A percentile compares a stretch with the other conserved stretches of the same genome.
Conservation (phyloP, 2,797 vertebrate genomes). For the Sebastes iracundus region DNA sequence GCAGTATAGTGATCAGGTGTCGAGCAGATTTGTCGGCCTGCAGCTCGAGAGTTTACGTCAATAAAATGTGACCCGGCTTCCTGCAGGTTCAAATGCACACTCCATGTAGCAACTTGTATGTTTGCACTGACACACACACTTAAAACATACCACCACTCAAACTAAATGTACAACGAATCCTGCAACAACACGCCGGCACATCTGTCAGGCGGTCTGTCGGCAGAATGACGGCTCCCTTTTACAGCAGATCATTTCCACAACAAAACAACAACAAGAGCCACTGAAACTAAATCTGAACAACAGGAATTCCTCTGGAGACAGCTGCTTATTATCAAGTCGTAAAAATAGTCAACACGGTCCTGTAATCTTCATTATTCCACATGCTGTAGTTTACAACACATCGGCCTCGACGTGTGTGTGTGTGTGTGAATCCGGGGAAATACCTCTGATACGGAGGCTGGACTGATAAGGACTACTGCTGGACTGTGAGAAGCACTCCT, state of each 20-base stretch:
- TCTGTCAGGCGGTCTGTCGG: slow-evolving; percentile 12
- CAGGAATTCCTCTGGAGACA: slow-evolving; percentile 49
- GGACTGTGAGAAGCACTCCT: neutral
- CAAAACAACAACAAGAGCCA: slow-evolving; percentile 21
- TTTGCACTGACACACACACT: slow-evolving; percentile 2
- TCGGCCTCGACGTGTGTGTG: neutral
- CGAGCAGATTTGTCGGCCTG: neutral
- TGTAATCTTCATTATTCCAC: slow-evolving; percentile 29
- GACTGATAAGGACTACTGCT: neutral
- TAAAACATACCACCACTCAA: slow-evolving; percentile 13
- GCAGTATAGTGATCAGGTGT: neutral
- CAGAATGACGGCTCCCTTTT: neutral
- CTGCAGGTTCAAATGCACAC: neutral
- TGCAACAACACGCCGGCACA: slow-evolving; percentile 24
- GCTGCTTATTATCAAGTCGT: slow-evolving; percentile 64
- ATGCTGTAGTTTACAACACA: neutral
- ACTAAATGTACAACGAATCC: neutral
- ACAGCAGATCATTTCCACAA: slow-evolving; percentile 26
- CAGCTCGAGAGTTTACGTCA: neutral
- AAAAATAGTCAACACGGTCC: slow-evolving; percentile 42
- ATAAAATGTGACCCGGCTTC: neutral
- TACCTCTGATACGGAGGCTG: neutral
- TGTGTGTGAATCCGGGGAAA: neutral
- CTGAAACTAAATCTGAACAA: slow-evolving; percentile 34
- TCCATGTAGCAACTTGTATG: slow-evolving; percentile 14